Evolutionary conservation across 2,113 vertebrate species (phyloP).

Genomic region (Gadus macrocephalus): DNA sequence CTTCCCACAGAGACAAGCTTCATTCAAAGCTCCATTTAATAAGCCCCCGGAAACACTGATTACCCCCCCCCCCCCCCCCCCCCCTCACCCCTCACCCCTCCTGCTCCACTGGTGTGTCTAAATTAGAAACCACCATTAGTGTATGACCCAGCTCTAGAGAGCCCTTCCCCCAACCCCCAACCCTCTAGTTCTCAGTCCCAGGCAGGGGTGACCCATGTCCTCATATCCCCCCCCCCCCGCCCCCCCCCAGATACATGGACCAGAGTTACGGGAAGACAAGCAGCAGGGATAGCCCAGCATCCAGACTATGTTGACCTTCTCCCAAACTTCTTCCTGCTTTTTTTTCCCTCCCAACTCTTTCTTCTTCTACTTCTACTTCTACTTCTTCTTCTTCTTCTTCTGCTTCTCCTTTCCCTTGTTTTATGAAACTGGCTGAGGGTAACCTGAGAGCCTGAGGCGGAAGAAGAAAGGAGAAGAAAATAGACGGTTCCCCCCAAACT

Average conservation of each 20-base stretch:
- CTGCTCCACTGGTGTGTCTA: conserved; percentile 68
- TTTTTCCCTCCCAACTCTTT: too few relatives aligned
- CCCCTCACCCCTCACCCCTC: conserved; percentile 25
- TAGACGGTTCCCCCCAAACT: neutral
- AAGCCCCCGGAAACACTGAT: conserved; percentile 72
- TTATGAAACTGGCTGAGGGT: conserved; percentile 38
- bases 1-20: conserved; percentile 67
- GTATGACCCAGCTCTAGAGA: conserved; percentile 63
- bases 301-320: conserved; percentile 67
- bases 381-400: conserved; percentile 23
- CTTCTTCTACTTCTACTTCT: too few relatives aligned
- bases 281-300: conserved; percentile 40
- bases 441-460: conserved; percentile 16
- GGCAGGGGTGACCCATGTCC: conserved; percentile 44
- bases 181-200: conserved; percentile 35
- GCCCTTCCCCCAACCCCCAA: conserved; percentile 45
- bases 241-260: conserved; percentile 19
- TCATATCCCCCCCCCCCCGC: too few relatives aligned
- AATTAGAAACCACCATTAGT: conserved; percentile 76
- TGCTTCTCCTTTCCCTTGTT: conserved; percentile 40
- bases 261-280: conserved; percentile 47
- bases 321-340: conserved; percentile 41
- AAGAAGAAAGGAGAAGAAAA: conserved; percentile 6
- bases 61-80: conserved; percentile 55
- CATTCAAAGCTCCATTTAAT: conserved; percentile 73